Percentiles rank a stretch among this genome's conserved stretches.
phyloP scores from a whole-genome alignment of 64 coral and sea anemone species.

The Hydrozoanthus tunicans region DNA sequence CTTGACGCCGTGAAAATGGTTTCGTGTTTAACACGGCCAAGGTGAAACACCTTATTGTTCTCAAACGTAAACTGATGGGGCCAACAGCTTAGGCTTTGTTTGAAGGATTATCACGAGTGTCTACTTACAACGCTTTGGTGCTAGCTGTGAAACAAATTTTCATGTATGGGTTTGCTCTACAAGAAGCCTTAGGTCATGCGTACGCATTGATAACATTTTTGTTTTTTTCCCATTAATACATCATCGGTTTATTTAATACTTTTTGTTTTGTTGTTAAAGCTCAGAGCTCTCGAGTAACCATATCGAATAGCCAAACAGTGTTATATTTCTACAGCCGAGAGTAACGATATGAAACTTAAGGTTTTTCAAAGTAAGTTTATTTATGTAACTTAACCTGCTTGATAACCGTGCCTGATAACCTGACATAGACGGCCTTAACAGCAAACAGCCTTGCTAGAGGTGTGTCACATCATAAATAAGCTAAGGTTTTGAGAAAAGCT shows the following conservation, averaged over 20 bases:
- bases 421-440: neutral
- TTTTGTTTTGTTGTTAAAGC: neutral
- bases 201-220: neutral
- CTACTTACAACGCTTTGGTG: no score
- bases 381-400: constrained; percentile 42
- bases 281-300: constrained; percentile 22
- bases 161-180: no score
- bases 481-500: neutral
- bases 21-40: no score
- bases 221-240: neutral
- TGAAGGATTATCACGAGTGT: no score
- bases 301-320: constrained; percentile 17
- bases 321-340: constrained; percentile 34
- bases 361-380: constrained; percentile 56
- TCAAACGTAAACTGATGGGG: no score
- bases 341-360: constrained; percentile 25
- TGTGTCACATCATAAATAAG: neutral
- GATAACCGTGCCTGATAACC: constrained; percentile 5
- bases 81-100: no score
- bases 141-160: no score
- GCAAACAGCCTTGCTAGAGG: neutral
- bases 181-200: neutral
- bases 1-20: no score
- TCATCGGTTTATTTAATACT: neutral
- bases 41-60: no score